Evolutionary conservation across 1,140 invertebrate species (phyloP).

Genomic region (Chlorops oryzae): DNA sequence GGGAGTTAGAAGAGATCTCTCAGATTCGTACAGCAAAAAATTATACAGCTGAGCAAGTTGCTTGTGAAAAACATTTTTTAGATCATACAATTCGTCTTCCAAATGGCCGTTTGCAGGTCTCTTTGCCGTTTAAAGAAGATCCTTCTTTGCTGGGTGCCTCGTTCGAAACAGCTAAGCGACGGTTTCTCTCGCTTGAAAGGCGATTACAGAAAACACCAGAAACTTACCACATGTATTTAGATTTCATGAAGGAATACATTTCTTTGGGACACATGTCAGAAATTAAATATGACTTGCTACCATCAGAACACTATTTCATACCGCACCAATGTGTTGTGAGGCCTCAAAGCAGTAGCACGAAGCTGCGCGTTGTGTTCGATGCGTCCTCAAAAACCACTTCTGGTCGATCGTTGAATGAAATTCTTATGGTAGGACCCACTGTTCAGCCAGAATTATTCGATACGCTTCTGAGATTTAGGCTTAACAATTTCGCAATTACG

Average conservation of each 20-base stretch:
- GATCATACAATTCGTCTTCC: slow-evolving; percentile 1
- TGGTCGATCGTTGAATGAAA: slow-evolving; percentile 21
- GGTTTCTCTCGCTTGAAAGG: slow-evolving; percentile 29
- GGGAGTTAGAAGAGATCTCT: slow-evolving; percentile 34
- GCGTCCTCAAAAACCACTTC: slow-evolving; percentile 7
- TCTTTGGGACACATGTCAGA: slow-evolving; percentile 38
- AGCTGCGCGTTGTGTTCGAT: slow-evolving; percentile 14
- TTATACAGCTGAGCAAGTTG: no score
- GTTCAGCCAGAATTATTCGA: slow-evolving; percentile 21
- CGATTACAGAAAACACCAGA: slow-evolving; percentile 26
- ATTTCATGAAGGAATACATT: slow-evolving; percentile 38
- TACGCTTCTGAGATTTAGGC: slow-evolving; percentile 44
- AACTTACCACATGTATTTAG: slow-evolving; percentile 12
- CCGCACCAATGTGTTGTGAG: slow-evolving; percentile 20
- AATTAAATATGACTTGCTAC: slow-evolving; percentile 22
- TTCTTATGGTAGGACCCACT: slow-evolving; percentile 13
- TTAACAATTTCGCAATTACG: slow-evolving; percentile 22
- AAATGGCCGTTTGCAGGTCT: slow-evolving; percentile 19
- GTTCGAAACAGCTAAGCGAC: slow-evolving; percentile 23
- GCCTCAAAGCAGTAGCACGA: slow-evolving; percentile 14
- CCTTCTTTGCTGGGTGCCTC: slow-evolving; percentile 30
- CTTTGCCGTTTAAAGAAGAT: slow-evolving; percentile 19
- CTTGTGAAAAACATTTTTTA: no score
- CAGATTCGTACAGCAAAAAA: no score
- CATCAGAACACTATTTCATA: slow-evolving; percentile 21